A percentile compares a stretch with the other conserved stretches of the same genome.
phyloP scores from a whole-genome alignment of 92 coral and sea anemone species.

The Porites evermanni region DNA sequence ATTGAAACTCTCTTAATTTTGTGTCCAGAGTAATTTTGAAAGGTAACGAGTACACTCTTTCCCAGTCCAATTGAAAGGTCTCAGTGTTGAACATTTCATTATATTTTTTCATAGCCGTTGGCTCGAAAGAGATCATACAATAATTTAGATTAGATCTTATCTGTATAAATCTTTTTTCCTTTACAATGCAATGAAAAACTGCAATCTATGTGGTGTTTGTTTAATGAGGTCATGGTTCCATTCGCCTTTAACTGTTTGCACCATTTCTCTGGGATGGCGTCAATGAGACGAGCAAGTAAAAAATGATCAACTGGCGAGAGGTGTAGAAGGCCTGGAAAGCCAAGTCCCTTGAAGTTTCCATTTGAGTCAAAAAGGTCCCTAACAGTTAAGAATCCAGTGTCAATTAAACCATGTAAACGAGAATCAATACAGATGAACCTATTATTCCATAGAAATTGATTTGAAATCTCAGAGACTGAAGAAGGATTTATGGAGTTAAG shows the following conservation, averaged over 20 bases:
- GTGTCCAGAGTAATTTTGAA: conserved; percentile 17
- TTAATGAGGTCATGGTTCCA: too few relatives aligned
- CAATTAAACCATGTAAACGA: not conserved
- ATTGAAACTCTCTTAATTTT: not conserved
- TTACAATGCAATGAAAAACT: not conserved
- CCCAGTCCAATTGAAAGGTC: conserved; percentile 17
- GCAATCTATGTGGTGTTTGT: not conserved
- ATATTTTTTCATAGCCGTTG: conserved; percentile 25
- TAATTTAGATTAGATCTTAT: conserved; percentile 23
- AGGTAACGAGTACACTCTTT: not conserved
- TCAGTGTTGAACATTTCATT: conserved; percentile 14
- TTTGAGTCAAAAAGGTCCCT: not conserved
- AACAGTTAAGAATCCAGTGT: not conserved
- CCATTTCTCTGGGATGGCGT: too few relatives aligned
- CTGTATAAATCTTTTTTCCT: conserved; percentile 6
- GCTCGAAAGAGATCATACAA: conserved; percentile 19
- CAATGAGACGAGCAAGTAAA: too few relatives aligned
- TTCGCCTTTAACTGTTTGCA: too few relatives aligned
- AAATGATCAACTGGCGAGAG: too few relatives aligned
- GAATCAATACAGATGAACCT: not conserved
- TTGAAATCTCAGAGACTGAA: conserved; percentile 8
- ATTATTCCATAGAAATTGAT: conserved; percentile 25
- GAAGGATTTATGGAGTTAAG: not conserved
- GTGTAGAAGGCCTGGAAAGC: too few relatives aligned
- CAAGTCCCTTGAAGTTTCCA: too few relatives aligned